Percentiles rank a stretch among this genome's conserved stretches.
Evolutionary conservation across 2,797 vertebrate genomes (phyloP).

Genomic region (Hoplostethus atlanticus): DNA sequence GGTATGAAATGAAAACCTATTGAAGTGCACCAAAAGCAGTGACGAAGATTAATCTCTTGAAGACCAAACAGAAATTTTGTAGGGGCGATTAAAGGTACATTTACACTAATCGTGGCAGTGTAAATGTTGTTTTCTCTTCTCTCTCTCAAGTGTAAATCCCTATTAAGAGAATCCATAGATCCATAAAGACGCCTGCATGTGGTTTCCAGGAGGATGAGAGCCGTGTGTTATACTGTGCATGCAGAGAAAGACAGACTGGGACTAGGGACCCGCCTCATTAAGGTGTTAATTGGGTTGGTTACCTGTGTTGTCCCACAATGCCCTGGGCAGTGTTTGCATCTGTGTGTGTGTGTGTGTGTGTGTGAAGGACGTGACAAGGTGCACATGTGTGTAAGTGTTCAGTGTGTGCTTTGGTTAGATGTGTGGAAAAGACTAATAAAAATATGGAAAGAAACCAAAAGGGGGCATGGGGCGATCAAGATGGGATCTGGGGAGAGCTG

Average conservation of each 20-base stretch:
- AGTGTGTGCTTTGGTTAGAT: conserved; percentile 21
- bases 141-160: too few species aligned
- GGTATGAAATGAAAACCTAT: not conserved
- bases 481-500: conserved; percentile 49
- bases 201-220: conserved; percentile 38
- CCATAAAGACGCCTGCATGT: not conserved
- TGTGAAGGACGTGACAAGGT: not conserved
- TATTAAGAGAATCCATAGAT: conserved; percentile 3
- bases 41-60: not conserved
- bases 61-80: not conserved
- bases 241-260: conserved; percentile 44
- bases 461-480: conserved; percentile 41
- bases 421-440: conserved; percentile 4
- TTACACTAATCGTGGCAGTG: too few species aligned
- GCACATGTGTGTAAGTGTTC: conserved; percentile 3
- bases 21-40: not conserved
- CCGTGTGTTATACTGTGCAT: conserved; percentile 40
- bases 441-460: conserved; percentile 3
- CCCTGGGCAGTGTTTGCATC: conserved; percentile 34
- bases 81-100: too few species aligned
- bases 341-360: conserved; percentile 10
- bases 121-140: too few species aligned
- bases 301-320: conserved; percentile 61
- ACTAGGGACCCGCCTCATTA: conserved; percentile 74
- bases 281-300: conserved; percentile 81